phyloP scores from a whole-genome alignment of 1,140 invertebrate species.

The Drosophila fuyamai region DNA sequence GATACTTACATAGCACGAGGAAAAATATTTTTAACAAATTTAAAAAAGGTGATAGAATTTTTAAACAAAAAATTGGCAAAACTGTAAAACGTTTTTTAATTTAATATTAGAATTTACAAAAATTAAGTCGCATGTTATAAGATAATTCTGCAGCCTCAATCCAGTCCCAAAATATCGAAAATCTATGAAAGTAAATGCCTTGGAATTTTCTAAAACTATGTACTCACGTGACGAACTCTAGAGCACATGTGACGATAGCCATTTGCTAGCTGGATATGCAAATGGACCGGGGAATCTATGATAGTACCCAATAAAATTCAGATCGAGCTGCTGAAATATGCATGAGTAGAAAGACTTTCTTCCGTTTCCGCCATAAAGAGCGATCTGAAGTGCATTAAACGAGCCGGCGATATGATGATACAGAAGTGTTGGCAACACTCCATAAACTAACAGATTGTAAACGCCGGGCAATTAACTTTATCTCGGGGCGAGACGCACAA shows the following conservation, averaged over 20 bases:
- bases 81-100: not conserved
- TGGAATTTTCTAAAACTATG: slow-evolving; percentile 29
- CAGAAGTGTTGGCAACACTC: slow-evolving; percentile 70
- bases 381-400: slow-evolving; percentile 26
- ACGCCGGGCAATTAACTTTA: slow-evolving; percentile 67
- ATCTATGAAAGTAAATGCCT: slow-evolving; percentile 54
- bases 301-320: slow-evolving; percentile 9
- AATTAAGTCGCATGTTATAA: no score
- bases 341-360: slow-evolving; percentile 76
- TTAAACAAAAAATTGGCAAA: not conserved
- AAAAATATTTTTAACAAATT: no score
- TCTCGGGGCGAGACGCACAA: slow-evolving; percentile 62
- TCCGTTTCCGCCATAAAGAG: slow-evolving; percentile 60
- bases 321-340: slow-evolving; percentile 60
- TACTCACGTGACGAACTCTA: slow-evolving; percentile 53
- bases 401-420: slow-evolving; percentile 19
- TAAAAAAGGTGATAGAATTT: not conserved
- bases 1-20: no score
- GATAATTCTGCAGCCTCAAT: not conserved
- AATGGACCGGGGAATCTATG: slow-evolving; percentile 30
- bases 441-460: slow-evolving; percentile 72
- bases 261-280: slow-evolving; percentile 51
- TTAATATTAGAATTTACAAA: not conserved
- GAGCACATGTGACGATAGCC: slow-evolving; percentile 43
- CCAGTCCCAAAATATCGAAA: slow-evolving; percentile 5